phyloP scores from a whole-genome alignment of 2,888 invertebrate species.

The Volucella inanis region DNA sequence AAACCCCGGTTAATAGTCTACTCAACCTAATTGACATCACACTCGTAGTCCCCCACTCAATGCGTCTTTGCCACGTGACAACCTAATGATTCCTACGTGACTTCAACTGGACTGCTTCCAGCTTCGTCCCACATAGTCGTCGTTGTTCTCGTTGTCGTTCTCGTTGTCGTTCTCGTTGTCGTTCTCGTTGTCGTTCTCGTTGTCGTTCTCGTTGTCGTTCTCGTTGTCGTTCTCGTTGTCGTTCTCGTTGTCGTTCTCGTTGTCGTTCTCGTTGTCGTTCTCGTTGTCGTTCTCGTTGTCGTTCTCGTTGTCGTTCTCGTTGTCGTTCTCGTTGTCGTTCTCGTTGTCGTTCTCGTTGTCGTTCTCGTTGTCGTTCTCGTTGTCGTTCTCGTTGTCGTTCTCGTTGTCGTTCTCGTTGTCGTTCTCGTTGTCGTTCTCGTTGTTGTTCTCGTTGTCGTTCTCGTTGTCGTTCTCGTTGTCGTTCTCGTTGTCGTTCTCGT shows the following conservation, averaged over 20 bases:
- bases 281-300: neutral
- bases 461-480: neutral
- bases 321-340: neutral
- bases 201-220: neutral
- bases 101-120: slow-evolving; percentile 51
- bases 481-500: neutral
- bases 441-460: neutral
- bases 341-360: neutral
- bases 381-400: neutral
- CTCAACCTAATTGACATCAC: slow-evolving; percentile 63
- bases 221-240: neutral
- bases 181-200: too few relatives aligned
- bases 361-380: neutral
- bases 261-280: neutral
- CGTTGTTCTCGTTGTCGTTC: neutral
- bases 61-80: slow-evolving; percentile 33
- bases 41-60: neutral
- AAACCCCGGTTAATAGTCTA: slow-evolving; percentile 57
- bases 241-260: neutral
- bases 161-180: neutral
- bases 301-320: neutral
- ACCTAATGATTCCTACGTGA: slow-evolving; percentile 67
- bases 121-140: slow-evolving; percentile 14
- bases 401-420: neutral
- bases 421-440: neutral